Evolutionary conservation across 2,888 invertebrate species (phyloP), one percentile per base, ranked within the genome.

Genomic region (Beris morrisii): DNA sequence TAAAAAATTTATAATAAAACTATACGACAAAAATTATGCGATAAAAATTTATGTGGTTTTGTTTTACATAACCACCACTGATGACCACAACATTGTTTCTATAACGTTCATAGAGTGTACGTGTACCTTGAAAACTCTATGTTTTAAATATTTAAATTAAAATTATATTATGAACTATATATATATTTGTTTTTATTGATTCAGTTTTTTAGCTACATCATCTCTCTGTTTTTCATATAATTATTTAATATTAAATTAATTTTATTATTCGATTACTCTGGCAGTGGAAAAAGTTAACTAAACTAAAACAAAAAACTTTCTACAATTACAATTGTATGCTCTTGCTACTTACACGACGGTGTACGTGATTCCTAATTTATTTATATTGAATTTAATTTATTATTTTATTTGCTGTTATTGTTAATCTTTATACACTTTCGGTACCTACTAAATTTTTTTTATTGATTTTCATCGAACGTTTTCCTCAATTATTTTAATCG

Each of bases 281-380:
- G 66, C 66, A 66, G 66, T 66, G 66, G 66, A 66, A 66, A 64
- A 66, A 66, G 61, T 66, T 61, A 66, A 66, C 61, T 66, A 66
- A 66, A 59, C 58, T 22, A 22, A 22, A 22, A 22, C 22, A 65
- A 38, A 38, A 38, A 5, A 38, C 38, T 38, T 38, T 38, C 38
- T 38, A 38, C 38, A 38, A 38, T 38, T 7, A 38, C 9, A 38
- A 38, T 64, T 55, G 5, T 56, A 55, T 65, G 57, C 57, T 56
- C 50, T 56, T 46, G 50, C 45, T 56, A 56, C 65, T 65, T 38
- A 38, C 9, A 38, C 38, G 38, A 38, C 9, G 5, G 38, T 38
- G 38, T 38, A 38, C 9, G 38, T 38, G 38, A 7, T 3, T 38
- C 9, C 38, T 38, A 38, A 7, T 38, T 38, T 38, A 7, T 38